Conservation (phyloP, 2,113 vertebrate species). For the Ochotona princeps region DNA sequence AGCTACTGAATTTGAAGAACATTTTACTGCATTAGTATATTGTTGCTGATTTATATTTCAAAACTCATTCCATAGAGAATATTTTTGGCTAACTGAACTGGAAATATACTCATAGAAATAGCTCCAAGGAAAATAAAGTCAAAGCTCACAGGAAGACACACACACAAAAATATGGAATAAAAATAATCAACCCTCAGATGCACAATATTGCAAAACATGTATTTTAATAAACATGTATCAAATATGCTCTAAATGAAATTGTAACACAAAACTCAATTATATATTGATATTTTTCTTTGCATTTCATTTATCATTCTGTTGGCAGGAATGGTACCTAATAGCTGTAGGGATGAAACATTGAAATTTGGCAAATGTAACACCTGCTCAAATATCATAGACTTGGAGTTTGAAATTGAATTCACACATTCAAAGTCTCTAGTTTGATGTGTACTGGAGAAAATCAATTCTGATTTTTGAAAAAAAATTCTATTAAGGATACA, state of each 20-base stretch:
- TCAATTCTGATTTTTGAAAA: not conserved
- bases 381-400: conserved; percentile 25
- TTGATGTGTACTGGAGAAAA: conserved; percentile 27
- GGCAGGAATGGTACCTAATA: not conserved
- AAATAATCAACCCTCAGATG: not conserved
- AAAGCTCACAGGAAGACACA: no score
- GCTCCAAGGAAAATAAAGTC: not conserved
- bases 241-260: conserved; percentile 32
- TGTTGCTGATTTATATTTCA: not conserved
- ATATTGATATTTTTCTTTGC: conserved; percentile 43
- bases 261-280: not conserved
- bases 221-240: no score
- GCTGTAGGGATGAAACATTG: conserved; percentile 1
- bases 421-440: conserved; percentile 15
- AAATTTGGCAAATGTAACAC: conserved; percentile 35
- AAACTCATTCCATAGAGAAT: not conserved
- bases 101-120: not conserved
- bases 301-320: conserved; percentile 45
- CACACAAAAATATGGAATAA: not conserved
- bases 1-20: not conserved
- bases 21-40: not conserved
- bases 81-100: not conserved
- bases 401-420: conserved; percentile 43
- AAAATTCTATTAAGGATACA: not conserved
- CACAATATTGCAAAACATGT: not conserved